Base-by-base conservation (phyloP, 2,797 vertebrate genomes). In the Pangasius larnaudii region DNA sequence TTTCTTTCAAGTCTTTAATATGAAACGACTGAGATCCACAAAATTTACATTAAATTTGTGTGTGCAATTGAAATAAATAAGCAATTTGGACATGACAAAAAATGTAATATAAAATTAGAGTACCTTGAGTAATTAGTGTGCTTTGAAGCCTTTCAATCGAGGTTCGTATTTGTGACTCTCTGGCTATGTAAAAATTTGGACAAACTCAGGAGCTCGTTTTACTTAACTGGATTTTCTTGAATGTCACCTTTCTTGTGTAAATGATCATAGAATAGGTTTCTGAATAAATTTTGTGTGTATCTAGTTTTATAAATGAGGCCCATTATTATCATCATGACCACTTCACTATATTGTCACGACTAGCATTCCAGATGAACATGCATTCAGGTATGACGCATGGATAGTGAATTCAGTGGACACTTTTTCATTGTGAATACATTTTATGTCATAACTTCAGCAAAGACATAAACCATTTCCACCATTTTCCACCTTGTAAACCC, bases 1-100 rank as follows among this genome's bases (percentile, higher is more conserved):
- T 51, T 77, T 46, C 22, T 33, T 75, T 75, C 42, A 75, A 75
- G 24, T 75, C 72, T 19, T 53, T 56, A 79, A 79, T 33, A 80
- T 80, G 27, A 77, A n/a, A 74, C 13, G 19, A 19, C 16, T 4
- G 61, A 10, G 11, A 39, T 71, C 22, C 71, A 46, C 42, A 46
- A 74, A 46, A 49, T 46, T 11, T 13, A 74, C 9, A 24, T 74
- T 24, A 5, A 19, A 36, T 22, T 10, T 42, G 0, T 53, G 27
- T 51, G 27, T 78, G 0, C 49, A 19, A 33, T 53, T 33, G 7
- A 33, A 78, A 56, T 33, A 33, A 53, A 22, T 5, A 71, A 63
- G 3, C 13, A 4, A 53, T 51, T 78, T 78, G 56, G 56, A 53
- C n/a, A 19, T 78, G 7, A 53, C 7, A 78, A 9, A 46, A 46